Conservation (phyloP, 2,888 invertebrate genomes). For the Eilema caniola region DNA sequence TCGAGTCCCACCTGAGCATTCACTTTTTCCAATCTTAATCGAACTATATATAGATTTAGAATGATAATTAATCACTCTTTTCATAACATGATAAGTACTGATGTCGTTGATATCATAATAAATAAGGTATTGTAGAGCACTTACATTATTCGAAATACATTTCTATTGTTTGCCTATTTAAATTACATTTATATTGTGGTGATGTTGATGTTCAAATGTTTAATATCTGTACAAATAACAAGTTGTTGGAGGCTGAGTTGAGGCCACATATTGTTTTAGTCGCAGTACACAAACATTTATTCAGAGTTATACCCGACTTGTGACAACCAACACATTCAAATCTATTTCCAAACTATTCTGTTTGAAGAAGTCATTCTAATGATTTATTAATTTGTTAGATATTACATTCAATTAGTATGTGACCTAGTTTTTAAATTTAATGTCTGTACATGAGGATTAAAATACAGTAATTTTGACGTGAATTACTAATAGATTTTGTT, state of each 20-base stretch:
- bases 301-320: conserved; percentile 24
- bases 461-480: background rate
- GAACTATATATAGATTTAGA: no score
- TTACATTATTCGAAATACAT: background rate
- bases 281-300: conserved; percentile 17
- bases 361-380: conserved; percentile 13
- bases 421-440: background rate
- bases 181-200: conserved; percentile 15
- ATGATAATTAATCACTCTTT: no score
- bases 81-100: no score
- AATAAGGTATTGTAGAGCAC: no score
- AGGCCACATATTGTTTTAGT: conserved; percentile 34
- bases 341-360: conserved; percentile 20
- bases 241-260: conserved; percentile 22
- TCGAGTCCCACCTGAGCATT: no score
- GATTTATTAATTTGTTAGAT: conserved; percentile 26
- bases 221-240: conserved; percentile 24
- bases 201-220: conserved; percentile 13
- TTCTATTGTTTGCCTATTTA: background rate
- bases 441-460: background rate
- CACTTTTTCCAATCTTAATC: no score
- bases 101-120: no score
- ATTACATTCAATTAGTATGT: conserved; percentile 9
- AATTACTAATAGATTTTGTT: background rate
- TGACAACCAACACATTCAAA: conserved; percentile 27